phyloP scores from a whole-genome alignment of 1,140 invertebrate species.

The Rhopalosiphum maidis region DNA sequence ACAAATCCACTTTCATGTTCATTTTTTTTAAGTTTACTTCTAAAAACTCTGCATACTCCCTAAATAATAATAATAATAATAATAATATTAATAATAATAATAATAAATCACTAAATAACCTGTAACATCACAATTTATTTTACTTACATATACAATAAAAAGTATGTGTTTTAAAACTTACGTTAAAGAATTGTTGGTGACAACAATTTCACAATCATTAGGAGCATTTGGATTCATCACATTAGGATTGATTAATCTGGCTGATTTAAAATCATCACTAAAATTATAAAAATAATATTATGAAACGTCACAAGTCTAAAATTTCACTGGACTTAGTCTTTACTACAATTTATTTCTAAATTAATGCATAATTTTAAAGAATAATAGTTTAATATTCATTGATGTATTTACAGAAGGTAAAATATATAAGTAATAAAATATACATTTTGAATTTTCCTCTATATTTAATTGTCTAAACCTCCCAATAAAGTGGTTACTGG shows the following conservation, averaged over 20 bases:
- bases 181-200: slow-evolving; percentile 80
- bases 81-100: slow-evolving; percentile 58
- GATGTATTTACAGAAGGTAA: background rate
- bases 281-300: background rate
- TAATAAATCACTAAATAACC: background rate
- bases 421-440: background rate
- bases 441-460: background rate
- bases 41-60: slow-evolving; percentile 88
- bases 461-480: background rate
- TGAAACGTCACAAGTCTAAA: background rate
- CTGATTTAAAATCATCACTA: slow-evolving; percentile 49
- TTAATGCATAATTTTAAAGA: background rate
- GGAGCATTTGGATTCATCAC: slow-evolving; percentile 64
- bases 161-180: slow-evolving; percentile 65
- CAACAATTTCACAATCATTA: slow-evolving; percentile 89
- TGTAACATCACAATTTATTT: background rate
- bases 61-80: slow-evolving; percentile 63
- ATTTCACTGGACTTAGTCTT: background rate
- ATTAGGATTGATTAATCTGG: slow-evolving; percentile 63
- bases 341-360: background rate
- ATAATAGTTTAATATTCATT: background rate
- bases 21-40: slow-evolving; percentile 81
- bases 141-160: background rate
- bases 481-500: background rate
- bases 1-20: slow-evolving; percentile 81